phyloP scores from a whole-genome alignment of 2,797 vertebrate species.

The Fringilla coelebs region DNA sequence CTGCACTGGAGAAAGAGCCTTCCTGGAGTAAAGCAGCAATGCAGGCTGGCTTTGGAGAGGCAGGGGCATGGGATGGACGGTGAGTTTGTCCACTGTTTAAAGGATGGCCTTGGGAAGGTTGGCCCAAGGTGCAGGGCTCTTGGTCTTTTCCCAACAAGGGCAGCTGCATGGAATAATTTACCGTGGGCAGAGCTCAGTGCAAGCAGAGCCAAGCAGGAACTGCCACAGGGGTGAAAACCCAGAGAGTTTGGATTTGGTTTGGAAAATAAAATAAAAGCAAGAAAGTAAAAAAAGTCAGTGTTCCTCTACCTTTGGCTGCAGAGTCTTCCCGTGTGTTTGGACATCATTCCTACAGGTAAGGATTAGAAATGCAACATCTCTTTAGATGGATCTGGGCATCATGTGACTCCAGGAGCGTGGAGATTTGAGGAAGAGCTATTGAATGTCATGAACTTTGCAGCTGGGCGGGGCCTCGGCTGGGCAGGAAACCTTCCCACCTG shows the following conservation, averaged over 20 bases:
- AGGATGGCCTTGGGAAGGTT: neutral
- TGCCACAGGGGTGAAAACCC: neutral
- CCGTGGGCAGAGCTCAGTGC: neutral
- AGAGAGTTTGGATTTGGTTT: neutral
- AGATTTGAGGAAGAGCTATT: neutral
- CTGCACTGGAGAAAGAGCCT: neutral
- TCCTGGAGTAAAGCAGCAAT: neutral
- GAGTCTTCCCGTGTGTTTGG: neutral
- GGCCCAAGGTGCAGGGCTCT: neutral
- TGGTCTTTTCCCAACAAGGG: neutral
- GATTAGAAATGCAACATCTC: neutral
- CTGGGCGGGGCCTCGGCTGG: neutral
- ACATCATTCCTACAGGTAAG: neutral
- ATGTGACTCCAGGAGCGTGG: neutral
- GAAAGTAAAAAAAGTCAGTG: neutral
- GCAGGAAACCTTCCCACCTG: slow-evolving; percentile 27
- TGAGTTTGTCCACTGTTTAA: neutral
- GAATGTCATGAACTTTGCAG: neutral
- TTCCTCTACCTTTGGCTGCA: neutral
- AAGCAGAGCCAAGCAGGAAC: neutral
- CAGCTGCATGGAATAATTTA: neutral
- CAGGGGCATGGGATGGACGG: accelerated
- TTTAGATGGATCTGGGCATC: neutral
- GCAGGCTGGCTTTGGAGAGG: neutral
- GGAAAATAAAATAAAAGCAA: neutral